Evolutionary conservation across 2,888 invertebrate species (phyloP), one percentile per base, ranked within the genome.

Genomic region (Sarcophaga caerulescens): DNA sequence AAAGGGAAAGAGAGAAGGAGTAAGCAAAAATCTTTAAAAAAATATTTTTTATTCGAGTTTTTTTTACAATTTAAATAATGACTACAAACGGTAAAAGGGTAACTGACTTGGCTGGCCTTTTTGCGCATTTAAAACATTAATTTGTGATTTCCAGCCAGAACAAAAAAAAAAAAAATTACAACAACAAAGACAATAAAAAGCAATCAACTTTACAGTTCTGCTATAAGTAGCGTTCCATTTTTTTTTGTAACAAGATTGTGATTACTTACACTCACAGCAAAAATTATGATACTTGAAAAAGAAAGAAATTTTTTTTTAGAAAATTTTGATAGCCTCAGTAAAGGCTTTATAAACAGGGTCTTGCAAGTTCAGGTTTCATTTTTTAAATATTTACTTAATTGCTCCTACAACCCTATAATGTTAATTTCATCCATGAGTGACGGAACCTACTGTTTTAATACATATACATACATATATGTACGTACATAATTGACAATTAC

Each of bases 121-220:
- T 75, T 52, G 63, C 47, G 23, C 63, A 45, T 69, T 80, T 47
- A 74, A 65, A 57, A 70, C 62, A 71, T 76, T 71, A 70, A 82
- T 65, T 76, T 70, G 70, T 70, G 65, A 65, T 65, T 52, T 52
- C 52, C 52, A 52, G 52, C 52, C 52, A 52, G 17, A 52, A 52
- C 52, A 17, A 17, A 0, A 14, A 52, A 14, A 52, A 14, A 52
- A 52, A 0, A 35, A 35, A 35, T 35, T 35, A 35, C 35, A 35
- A 52, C 47, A 47, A 47, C 52, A 47, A 47, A 11, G 14, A 14
- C 14, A 52, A 52, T 52, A 52, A 14, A 52, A 52, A 52, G 52
- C 52, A 52, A 52, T 52, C 52, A 52, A 52, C 52, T 52, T 52
- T 52, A 52, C 52, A 52, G 17, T 17, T 52, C 52, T 17, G 52